Percentiles rank a stretch among this genome's conserved stretches.
Evolutionary conservation across 2,797 vertebrate genomes (phyloP).

Genomic region (Falco rusticolus): DNA sequence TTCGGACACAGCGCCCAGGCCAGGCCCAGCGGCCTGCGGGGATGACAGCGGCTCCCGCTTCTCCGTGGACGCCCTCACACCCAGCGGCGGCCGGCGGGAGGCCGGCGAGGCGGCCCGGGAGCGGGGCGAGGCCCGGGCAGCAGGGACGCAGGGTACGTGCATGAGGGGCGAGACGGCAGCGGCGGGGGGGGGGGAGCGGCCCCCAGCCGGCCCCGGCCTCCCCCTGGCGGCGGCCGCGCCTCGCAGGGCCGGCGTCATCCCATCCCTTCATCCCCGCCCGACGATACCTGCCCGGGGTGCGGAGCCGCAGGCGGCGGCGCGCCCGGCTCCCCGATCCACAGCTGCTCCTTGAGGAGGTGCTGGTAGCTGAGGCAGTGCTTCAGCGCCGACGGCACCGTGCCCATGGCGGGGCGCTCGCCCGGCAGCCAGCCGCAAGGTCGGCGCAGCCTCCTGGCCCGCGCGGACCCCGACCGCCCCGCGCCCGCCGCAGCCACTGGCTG

Average conservation of each 20-base stretch:
- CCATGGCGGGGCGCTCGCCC: constrained; percentile 77
- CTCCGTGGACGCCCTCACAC: too few relatives aligned
- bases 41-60: too few relatives aligned
- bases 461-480: too few relatives aligned
- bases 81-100: too few relatives aligned
- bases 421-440: neutral
- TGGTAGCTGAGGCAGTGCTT: constrained; percentile 92
- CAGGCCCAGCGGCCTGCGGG: neutral
- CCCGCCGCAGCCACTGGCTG: neutral
- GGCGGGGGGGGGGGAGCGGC: neutral
- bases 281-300: constrained; percentile 84
- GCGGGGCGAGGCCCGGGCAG: neutral
- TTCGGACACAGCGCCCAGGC: rapidly evolving
- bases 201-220: neutral
- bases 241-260: neutral
- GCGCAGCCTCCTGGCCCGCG: neutral
- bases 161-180: neutral
- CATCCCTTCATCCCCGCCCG: neutral
- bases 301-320: constrained; percentile 68
- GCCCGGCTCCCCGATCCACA: constrained; percentile 79
- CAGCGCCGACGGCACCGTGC: constrained; percentile 86
- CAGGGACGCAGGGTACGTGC: too few relatives aligned
- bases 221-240: neutral
- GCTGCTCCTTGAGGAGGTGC: constrained; percentile 85
- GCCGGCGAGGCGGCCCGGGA: too few relatives aligned